Conservation (phyloP, 2,113 vertebrate species). For the rabbit (Oryctolagus cuniculus) region mOryCun1.1 NC_091436.1:13778501-13779000, state of each 20-base stretch:
- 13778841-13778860: not conserved
- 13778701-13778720: not conserved
- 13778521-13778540: not conserved
- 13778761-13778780: not conserved
- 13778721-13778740: not conserved
- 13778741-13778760: not conserved
- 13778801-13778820: not conserved
- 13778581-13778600: not conserved
- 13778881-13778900: not conserved
- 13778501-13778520: not conserved
- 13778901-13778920: not conserved
- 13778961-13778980: no score
- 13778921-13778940: not conserved
- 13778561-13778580: not conserved
- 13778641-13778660: not conserved
- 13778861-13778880: not conserved
- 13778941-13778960: no score
- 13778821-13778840: not conserved
- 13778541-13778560: not conserved
- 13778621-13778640: not conserved
- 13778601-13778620: not conserved
- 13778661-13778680: not conserved
- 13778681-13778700: not conserved
- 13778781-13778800: not conserved
- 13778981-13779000: no score